Base-by-base conservation (phyloP, 2,113 vertebrate genomes). In the Hystrix brachyura region DNA sequence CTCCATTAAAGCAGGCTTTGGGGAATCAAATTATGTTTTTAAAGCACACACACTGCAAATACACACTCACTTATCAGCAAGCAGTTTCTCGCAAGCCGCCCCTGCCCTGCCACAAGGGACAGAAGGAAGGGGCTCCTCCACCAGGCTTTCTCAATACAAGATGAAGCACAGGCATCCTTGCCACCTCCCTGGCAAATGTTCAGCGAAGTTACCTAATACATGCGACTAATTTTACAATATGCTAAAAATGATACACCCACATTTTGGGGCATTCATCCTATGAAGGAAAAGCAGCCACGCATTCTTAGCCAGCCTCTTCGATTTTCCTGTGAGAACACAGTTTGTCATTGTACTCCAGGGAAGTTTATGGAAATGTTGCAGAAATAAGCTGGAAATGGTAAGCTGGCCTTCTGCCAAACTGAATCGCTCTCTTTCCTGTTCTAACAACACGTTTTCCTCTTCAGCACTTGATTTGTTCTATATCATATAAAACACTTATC, bases 331-430 rank as follows among this genome's bases (percentile, higher is more conserved):
- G 98, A 98, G 98, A 99, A 99, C 99, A 98, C 98, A 98, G 96
- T 97, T 99, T 98, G 98, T 99, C 99, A 99, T 98, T 98, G 97
- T 98, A 98, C 99, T 99, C 98, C 87, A 94, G 99, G 99, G 99
- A 99, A 98, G 98, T 98, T 98, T 98, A 99, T 99, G 99, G 99
- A 99, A 99, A 99, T 99, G 98, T 99, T 99, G 99, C 98, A 99
- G 99, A 98, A 99, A 99, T 98, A 98, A 98, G 98, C 97, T 99
- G 99, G 98, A 98, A 99, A 98, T 98, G 98, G 97, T 98, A 98
- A 99, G 98, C 97, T 99, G 99, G 98, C 99, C 97, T 96, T 74
- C 90, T 97, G 98, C 99, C 99, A 99, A 97, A 95, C 83, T 84
- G 98, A 96, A 94, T 97, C 98, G 81, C 25, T 81, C 98, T 98